Base-by-base conservation (phyloP, 2,113 vertebrate genomes). In the Perccottus glenii region DNA sequence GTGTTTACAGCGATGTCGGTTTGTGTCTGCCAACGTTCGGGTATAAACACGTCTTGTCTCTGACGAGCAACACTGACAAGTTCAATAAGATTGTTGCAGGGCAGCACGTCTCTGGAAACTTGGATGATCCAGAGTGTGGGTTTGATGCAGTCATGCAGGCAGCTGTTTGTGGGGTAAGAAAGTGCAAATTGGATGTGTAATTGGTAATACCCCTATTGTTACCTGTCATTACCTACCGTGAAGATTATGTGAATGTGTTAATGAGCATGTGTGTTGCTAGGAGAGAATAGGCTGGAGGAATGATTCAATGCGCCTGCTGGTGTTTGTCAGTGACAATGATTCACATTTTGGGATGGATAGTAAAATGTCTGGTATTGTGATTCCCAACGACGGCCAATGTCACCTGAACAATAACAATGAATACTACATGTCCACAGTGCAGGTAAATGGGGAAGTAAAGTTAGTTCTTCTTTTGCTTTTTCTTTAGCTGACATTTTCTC, bases 301-400 rank as follows among this genome's bases (percentile, higher is more conserved):
- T 4, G 94, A 98, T 52, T 98, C 98, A 2, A 94, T 99, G 68
- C 97, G 96, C 77, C 87, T 99, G 85, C 75, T 99, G 88, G 97
- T 99, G 77, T 99, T 99, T 85, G 97, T 95, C 77, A 98, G 95
- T 38, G 98, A 99, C 4, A 96, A 92, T 0, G 96, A 99, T 91
- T 99, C 98, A 44, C 98, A 99, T 84, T 95, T 98, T 68, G 98
- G 97, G 64, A 99, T 99, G 97, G 98, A 99, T 88, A 98, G 98
- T 82, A 99, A 96, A 87, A 88, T 99, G 89, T 95, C 97, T 3
- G 98, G 98, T 60, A 98, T 99, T 0, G 98, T 99, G 71, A 93
- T 96, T 79, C 98, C 98, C 65, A 98, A 99, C 1, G 98, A 99
- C 5, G 95, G 96, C 0, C 92, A 94, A 75, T 99, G 98, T 83